A percentile compares a stretch with the other conserved stretches of the same genome.
Evolutionary conservation across 2,888 invertebrate species (phyloP).

Genomic region (Sinelater perroti): DNA sequence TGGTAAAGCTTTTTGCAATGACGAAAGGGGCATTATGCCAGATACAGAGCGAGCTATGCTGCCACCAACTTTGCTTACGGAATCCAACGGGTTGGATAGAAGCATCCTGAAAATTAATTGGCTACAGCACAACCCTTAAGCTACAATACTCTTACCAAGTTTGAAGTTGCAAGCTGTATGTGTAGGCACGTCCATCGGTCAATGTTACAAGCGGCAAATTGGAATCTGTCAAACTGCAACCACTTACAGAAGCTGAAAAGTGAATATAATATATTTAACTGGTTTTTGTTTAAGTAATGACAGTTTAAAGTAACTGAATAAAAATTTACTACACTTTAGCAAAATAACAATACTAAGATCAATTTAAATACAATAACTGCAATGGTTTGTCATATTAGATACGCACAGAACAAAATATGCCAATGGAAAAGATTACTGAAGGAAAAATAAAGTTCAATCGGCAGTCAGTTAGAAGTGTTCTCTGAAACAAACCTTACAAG

Average conservation of each 20-base stretch:
- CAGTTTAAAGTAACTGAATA: no score
- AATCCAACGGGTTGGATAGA: constrained; percentile 65
- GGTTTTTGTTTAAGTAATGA: no score
- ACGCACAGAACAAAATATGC: no score
- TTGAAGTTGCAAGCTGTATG: constrained; percentile 79
- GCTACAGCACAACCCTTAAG: neutral
- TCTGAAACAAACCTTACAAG: no score
- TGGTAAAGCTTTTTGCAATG: constrained; percentile 56
- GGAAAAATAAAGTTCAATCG: no score
- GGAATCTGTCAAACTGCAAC: constrained; percentile 67
- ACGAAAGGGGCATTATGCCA: constrained; percentile 54
- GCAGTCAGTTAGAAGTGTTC: no score
- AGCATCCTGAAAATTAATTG: constrained; percentile 60
- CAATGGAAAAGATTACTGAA: no score
- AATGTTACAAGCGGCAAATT: constrained; percentile 86
- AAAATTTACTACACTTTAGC: no score
- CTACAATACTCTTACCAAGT: constrained; percentile 67
- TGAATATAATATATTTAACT: neutral
- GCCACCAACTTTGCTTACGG: constrained; percentile 62
- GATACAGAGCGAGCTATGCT: constrained; percentile 57
- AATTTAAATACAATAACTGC: no score
- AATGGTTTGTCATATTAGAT: no score
- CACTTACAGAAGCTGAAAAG: constrained; percentile 66
- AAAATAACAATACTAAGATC: no score
- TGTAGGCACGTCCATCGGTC: constrained; percentile 84